These are phyloP conservation scores for Cassiopea xamachana DNA, from an alignment of 30 jellyfish, hydroid and myxozoan species.

Conservation along the genomic window DNA sequence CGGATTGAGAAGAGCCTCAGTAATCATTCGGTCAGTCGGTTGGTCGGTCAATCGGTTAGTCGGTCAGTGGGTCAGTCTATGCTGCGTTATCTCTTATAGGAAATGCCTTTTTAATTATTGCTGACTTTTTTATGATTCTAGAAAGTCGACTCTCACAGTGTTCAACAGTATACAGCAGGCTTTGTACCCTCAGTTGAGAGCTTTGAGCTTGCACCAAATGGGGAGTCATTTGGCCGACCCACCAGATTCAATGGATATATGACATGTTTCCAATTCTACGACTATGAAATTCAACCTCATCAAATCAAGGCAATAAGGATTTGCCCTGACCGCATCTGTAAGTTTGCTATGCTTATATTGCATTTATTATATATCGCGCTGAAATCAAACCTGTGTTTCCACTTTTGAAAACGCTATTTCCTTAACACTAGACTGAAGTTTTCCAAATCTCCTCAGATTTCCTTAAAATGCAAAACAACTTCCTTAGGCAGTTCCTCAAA, in stretches of 20 bases:
- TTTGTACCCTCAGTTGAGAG: neutral
- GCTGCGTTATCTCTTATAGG: neutral
- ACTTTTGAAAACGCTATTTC: too few species aligned
- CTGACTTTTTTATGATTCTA: neutral
- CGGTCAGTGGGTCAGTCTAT: neutral
- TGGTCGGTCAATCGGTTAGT: too few species aligned
- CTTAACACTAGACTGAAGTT: too few species aligned
- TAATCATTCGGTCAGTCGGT: too few species aligned
- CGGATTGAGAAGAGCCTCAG: too few species aligned
- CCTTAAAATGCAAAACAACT: too few species aligned
- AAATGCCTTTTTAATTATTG: neutral
- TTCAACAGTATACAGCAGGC: neutral
- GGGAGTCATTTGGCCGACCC: neutral
- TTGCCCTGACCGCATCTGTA: slow-evolving; percentile 36
- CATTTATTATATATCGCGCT: too few species aligned
- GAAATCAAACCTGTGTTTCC: too few species aligned
- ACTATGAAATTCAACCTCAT: slow-evolving; percentile 12
- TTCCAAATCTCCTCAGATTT: too few species aligned
- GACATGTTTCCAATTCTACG: slow-evolving; percentile 27
- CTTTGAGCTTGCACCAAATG: neutral
- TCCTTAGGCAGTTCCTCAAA: too few species aligned
- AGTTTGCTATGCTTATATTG: neutral
- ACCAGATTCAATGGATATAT: slow-evolving; percentile 13
- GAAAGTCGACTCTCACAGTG: neutral
- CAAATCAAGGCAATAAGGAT: slow-evolving; percentile 14